Percentiles rank a stretch among this genome's conserved stretches.
phyloP scores from a whole-genome alignment of 1,140 invertebrate species.

The Andrena cerasifolii region DNA sequence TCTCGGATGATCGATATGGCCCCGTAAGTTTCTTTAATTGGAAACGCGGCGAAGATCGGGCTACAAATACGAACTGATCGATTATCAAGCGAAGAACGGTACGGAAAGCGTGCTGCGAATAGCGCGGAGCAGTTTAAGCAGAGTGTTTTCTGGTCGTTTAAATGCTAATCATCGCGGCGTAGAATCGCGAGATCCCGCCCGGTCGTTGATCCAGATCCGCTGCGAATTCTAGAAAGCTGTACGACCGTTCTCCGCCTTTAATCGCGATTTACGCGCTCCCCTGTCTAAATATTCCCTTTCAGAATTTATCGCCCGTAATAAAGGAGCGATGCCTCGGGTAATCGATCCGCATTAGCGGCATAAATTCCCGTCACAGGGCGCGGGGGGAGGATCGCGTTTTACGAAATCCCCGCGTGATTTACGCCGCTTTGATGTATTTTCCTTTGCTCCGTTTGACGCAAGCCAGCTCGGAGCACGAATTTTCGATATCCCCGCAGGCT shows the following conservation, averaged over 20 bases:
- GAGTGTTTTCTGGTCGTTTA: too few species aligned
- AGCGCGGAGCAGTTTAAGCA: too few species aligned
- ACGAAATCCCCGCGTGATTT: slow-evolving; percentile 13
- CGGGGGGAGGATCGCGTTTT: background rate
- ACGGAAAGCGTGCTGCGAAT: too few species aligned
- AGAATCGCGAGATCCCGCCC: too few species aligned
- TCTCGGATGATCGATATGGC: too few species aligned
- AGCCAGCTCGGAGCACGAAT: background rate
- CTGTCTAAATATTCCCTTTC: slow-evolving; percentile 7
- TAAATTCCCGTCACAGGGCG: slow-evolving; percentile 10
- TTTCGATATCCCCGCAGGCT: background rate
- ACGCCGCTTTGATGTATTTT: background rate
- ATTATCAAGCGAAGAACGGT: too few species aligned
- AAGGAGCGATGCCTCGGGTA: background rate
- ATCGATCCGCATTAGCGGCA: slow-evolving; percentile 21
- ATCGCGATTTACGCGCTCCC: slow-evolving; percentile 12
- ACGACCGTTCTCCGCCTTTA: background rate
- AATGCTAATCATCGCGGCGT: too few species aligned
- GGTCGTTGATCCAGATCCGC: background rate
- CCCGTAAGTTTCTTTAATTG: too few species aligned
- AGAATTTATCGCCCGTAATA: slow-evolving; percentile 9
- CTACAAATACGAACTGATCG: too few species aligned
- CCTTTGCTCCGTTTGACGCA: background rate
- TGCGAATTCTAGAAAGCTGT: background rate
- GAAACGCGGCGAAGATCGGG: too few species aligned